Evolutionary conservation across 1,140 invertebrate genomes (phyloP), one percentile per base, ranked within the genome.

Genomic region (Drosophila sucinea): DNA sequence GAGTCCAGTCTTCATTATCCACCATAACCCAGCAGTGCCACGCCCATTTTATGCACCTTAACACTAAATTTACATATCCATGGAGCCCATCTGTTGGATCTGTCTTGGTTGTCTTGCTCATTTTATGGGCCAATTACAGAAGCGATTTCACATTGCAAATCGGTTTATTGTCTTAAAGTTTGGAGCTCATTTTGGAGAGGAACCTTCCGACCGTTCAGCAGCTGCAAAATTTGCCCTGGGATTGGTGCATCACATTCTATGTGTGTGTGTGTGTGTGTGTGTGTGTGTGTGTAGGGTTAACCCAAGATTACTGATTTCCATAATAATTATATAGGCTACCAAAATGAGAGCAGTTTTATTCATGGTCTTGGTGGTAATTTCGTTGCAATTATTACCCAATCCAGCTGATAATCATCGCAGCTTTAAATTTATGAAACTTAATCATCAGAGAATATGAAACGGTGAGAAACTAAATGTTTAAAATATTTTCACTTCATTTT

Each of bases 21-120:
- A 62, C 60, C 57, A 56, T 66, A 79, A 56, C 63, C 40, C 62
- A 44, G 7, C 7, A 33, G 17, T 1, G 58, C 65, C 77, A 77
- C 83, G 80, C 84, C 83, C 64, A 55, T 89, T 89, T 84, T 72
- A 64, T 89, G 85, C 84, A 89, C 73, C 80, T 89, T 89, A 84
- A 78, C 77, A 89, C 80, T 62, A 90, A 77, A 83, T 74, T 73
- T 72, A 83, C 80, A 79, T 83, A 73, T 56, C 40, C 60, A 65
- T 17, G 35, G 33, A 44, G 41, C 10, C 51, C 56, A 67, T 32
- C 56, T 33, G 25, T 60, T 38, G 29, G 25, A 51, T 51, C 44
- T 51, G 7, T 6, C 17, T 17, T 33, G 35, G 57, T 47, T 44
- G 64, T 75, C 71, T 58, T 61, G 63, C 30, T 68, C 44, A 25